A percentile compares a stretch with the other conserved stretches of the same genome.
phyloP scores from a whole-genome alignment of 2,113 vertebrate species.

The Leiothrix lutea region DNA sequence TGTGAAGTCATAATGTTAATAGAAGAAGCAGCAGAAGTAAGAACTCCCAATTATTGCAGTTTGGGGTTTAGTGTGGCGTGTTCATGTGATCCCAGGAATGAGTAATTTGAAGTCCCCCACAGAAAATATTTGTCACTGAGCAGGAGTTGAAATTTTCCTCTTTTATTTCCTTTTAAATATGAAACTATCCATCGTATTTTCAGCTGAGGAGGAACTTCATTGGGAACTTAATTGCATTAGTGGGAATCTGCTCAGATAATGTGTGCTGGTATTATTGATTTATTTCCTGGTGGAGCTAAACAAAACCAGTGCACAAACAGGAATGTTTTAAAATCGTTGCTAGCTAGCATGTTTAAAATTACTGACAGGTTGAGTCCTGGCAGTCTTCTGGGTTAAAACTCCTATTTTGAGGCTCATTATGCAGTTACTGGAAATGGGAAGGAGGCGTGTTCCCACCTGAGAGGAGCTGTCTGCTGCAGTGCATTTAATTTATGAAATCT shows the following conservation, averaged over 20 bases:
- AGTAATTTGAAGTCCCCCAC: neutral
- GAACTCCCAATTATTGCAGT: neutral
- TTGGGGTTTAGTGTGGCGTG: neutral
- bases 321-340: neutral
- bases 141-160: neutral
- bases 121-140: neutral
- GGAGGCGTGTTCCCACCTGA: conserved; percentile 67
- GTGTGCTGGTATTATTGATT: neutral
- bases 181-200: neutral
- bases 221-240: neutral
- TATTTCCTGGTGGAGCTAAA: neutral
- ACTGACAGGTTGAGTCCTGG: neutral
- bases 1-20: neutral
- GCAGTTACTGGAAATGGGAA: conserved; percentile 33
- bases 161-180: neutral
- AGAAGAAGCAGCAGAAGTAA: neutral
- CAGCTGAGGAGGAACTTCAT: neutral
- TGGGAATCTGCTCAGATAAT: neutral
- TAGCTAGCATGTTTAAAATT: neutral
- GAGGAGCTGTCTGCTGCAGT: conserved; percentile 61
- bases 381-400: neutral
- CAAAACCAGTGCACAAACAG: neutral
- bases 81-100: neutral
- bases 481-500: conserved; percentile 63
- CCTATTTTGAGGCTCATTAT: neutral